Base-by-base conservation (phyloP, 2,888 invertebrate genomes). In the Monopis laevigella region DNA sequence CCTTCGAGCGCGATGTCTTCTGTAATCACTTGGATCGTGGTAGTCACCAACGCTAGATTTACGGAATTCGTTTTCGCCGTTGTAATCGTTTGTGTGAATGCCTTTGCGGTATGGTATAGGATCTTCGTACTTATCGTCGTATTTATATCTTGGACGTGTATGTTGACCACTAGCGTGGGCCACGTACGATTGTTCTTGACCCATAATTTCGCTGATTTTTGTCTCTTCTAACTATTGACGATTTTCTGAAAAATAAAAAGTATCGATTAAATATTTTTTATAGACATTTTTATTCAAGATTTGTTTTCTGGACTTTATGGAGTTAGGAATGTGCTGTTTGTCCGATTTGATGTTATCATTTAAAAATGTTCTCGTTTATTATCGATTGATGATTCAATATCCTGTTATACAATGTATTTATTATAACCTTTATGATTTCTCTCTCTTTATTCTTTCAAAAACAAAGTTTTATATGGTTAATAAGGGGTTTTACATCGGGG, bases 131-230 rank as follows among this genome's bases (percentile, higher is more conserved):
- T 66, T 65, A 18, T 73, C 39, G n/a, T 8, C 14, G 21, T 24
- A 68, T 45, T 62, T 64, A 55, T 67, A 68, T 40, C 65, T 60
- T 46, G 39, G 39, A 16, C 65, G 63, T 44, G 59, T 61, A 55
- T 63, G 62, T 27, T 62, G 52, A 51, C 59, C 62, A 53, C 62
- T 65, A 62, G 65, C 59, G 59, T 72, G 72, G 46, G 56, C 54
- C 45, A 64, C 57, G 58, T 66, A 73, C 39, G 80, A 80, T 53
- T 78, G 78, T 47, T 78, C 75, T 56, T 78, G 80, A 53, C 78
- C 80, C 80, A 80, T 78, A 61, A 30, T 47, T 39, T 49, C 71
- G 62, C 41, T 50, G 48, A 65, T 62, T 21, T 19, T 34, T 43
- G 29, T 43, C 45, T 41, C 42, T 39, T 32, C 42, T 46, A 40